phyloP scores from a whole-genome alignment of 1,140 invertebrate species.

The Drosophila grimshawi region DNA sequence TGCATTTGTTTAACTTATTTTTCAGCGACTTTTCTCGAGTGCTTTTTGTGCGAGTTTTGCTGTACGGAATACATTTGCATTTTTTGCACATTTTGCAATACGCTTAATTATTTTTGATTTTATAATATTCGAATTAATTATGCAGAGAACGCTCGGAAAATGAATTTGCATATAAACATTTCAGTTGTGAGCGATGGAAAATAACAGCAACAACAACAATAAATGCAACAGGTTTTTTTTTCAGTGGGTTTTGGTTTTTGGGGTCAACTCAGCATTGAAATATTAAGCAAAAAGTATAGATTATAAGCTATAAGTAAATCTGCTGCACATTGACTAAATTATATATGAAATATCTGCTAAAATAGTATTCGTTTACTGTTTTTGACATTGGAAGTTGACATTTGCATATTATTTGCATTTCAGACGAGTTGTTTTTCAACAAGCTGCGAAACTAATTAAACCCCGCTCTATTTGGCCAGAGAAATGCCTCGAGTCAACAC shows the following conservation, averaged over 20 bases:
- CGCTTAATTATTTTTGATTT: conserved; percentile 8
- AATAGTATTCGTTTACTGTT: background rate
- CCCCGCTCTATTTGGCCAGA: too few species aligned
- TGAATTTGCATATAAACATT: conserved; percentile 20
- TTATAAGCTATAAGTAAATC: background rate
- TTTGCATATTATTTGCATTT: conserved; percentile 3
- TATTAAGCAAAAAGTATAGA: background rate
- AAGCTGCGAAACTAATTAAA: conserved; percentile 8
- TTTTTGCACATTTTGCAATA: conserved; percentile 37
- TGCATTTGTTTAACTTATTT: conserved; percentile 46
- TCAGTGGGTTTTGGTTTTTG: background rate
- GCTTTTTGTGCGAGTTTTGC: background rate
- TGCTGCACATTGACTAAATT: too few species aligned
- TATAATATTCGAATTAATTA: conserved; percentile 43
- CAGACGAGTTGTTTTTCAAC: conserved; percentile 13
- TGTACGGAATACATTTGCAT: conserved; percentile 33
- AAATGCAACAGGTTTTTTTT: conserved; percentile 18
- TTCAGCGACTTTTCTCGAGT: conserved; percentile 31
- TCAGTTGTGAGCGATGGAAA: background rate
- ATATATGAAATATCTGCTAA: background rate
- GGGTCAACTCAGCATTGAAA: background rate
- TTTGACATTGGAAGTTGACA: conserved; percentile 6
- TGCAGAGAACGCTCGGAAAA: conserved; percentile 40
- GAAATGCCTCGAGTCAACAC: background rate
- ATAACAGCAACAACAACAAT: background rate